Evolutionary conservation across 2,888 invertebrate genomes (phyloP), one percentile per base, ranked within the genome.

Genomic region (Sipha maydis): DNA sequence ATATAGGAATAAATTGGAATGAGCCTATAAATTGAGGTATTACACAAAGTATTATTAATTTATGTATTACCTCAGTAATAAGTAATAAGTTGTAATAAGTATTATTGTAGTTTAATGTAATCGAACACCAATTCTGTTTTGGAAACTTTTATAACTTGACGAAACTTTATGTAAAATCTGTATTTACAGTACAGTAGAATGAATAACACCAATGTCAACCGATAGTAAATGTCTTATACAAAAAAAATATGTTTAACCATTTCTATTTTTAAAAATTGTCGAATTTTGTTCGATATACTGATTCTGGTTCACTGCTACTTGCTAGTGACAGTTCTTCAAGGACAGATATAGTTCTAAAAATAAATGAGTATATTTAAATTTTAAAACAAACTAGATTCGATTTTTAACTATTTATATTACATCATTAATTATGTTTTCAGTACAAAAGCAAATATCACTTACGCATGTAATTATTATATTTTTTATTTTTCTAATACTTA

Each of bases 231-330:
- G 61, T 61, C 25, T 61, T 1, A 7, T 21, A 21, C 61, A 4
- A 61, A 61, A 61, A 61, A 61, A 21, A 61, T 61, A 25, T 25
- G 61, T 61, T 56, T 25, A 34, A 34, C 78, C 21, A 9, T 25
- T 77, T 78, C 78, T 78, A 78, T 78, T 78, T 78, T 78, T 78
- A 56, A 56, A 78, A 34, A 61, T 34, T 78, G 54, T 78, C 31
- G 31, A 31, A 78, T 56, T 78, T 56, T 78, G 54, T 78, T 78
- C 78, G 56, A 78, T 78, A 78, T 78, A 78, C 54, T 14, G 78
- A 78, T 31, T 78, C 78, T 78, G 54, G 78, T 78, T 78, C 54
- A 56, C 31, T 21, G 25, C 19, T 28, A 34, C 31, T 31, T 21
- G 11, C 31, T 28, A 21, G 78, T 78, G 78, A 78, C 54, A 78